phyloP scores from a whole-genome alignment of 2,113 vertebrate genomes.

The Peromyscus polionotus region DNA sequence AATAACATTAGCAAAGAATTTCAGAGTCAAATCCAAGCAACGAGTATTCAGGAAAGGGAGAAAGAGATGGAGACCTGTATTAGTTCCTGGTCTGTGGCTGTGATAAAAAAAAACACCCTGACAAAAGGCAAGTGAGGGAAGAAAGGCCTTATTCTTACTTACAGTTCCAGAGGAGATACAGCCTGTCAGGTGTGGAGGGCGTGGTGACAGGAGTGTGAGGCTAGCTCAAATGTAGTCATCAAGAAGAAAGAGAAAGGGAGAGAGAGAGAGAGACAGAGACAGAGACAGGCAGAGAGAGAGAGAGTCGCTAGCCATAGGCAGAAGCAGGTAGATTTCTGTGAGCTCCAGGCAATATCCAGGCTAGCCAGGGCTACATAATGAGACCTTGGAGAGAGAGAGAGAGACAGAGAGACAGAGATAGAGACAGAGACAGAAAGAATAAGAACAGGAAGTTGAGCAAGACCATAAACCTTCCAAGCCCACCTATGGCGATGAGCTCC shows the following conservation, averaged over 20 bases:
- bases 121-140: not conserved
- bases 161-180: not conserved
- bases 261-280: not conserved
- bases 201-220: no score
- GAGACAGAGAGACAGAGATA: no score
- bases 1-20: not conserved
- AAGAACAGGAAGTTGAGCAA: not conserved
- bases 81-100: not conserved
- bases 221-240: not conserved
- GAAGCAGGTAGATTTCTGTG: no score
- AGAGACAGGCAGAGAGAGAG: not conserved
- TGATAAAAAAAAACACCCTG: not conserved
- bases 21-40: not conserved
- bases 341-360: no score
- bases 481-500: fast-evolving
- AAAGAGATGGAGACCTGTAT: not conserved
- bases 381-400: no score
- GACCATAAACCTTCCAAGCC: not conserved
- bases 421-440: not conserved
- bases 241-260: not conserved
- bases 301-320: not conserved
- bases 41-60: not conserved
- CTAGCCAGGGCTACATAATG: no score
- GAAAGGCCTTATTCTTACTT: not conserved
- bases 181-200: not conserved